Conservation (phyloP, 2,888 invertebrate genomes). For the Andricus curvator region DNA sequence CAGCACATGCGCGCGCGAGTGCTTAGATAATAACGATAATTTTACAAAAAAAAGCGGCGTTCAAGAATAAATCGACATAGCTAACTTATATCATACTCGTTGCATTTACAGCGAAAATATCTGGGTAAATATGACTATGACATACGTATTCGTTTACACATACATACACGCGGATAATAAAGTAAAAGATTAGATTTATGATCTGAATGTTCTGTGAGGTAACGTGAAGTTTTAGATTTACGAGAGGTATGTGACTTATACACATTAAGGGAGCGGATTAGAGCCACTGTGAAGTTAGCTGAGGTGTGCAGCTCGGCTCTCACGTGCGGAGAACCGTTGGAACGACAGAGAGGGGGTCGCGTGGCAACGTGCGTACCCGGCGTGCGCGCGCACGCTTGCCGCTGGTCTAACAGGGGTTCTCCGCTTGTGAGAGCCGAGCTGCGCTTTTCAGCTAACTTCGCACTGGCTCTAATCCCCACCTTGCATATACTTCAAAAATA, state of each 20-base stretch:
- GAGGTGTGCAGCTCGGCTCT: too few species aligned
- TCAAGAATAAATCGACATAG: conserved; percentile 48
- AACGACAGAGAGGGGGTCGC: too few species aligned
- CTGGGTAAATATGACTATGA: conserved; percentile 65
- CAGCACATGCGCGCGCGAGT: not conserved
- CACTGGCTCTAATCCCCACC: too few species aligned
- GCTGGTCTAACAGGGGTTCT: too few species aligned
- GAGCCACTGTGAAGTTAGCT: too few species aligned
- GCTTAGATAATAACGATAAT: conserved; percentile 47
- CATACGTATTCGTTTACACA: conserved; percentile 25
- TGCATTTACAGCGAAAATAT: conserved; percentile 64
- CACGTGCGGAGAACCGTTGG: too few species aligned
- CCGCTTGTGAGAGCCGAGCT: too few species aligned
- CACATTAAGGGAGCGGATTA: not conserved
- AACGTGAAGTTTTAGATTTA: conserved; percentile 31
- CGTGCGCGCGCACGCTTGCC: too few species aligned
- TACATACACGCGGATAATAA: conserved; percentile 27
- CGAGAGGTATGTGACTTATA: conserved; percentile 38
- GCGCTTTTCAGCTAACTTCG: too few species aligned
- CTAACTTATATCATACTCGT: conserved; percentile 56
- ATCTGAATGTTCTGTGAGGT: not conserved
- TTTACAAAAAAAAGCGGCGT: conserved; percentile 17
- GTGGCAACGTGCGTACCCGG: too few species aligned
- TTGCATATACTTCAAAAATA: conserved; percentile 5
- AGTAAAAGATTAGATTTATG: conserved; percentile 36